These are phyloP conservation scores for Drosophila nigromelanica DNA, from an alignment of 1,140 invertebrate genomes.

Conservation along the genomic window DNA sequence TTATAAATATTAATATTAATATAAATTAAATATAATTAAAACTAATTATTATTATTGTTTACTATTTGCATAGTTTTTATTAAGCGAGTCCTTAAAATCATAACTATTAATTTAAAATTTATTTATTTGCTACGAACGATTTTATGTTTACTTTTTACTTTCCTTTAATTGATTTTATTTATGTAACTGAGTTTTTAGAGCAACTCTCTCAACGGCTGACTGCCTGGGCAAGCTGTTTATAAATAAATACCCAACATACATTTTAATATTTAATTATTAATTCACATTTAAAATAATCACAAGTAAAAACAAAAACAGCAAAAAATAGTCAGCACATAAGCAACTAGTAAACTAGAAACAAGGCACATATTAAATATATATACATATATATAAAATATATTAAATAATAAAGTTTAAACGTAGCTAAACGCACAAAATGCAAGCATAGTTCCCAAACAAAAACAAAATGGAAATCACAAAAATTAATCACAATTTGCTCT, in stretches of 20 bases:
- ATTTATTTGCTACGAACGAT: constrained; percentile 31
- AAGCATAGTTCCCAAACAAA: constrained; percentile 29
- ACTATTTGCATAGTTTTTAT: constrained; percentile 32
- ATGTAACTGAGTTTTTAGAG: neutral
- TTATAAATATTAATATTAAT: constrained; percentile 22
- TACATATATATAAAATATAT: constrained; percentile 5
- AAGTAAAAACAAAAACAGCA: constrained; percentile 27
- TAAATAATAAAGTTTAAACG: constrained; percentile 17
- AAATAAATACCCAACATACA: constrained; percentile 1
- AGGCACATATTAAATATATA: constrained; percentile 38
- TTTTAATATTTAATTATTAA: neutral
- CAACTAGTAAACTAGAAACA: constrained; percentile 27
- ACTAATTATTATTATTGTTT: constrained; percentile 20
- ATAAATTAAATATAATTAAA: constrained; percentile 35
- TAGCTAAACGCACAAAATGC: constrained; percentile 63
- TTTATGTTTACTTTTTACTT: constrained; percentile 15
- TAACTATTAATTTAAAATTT: constrained; percentile 35
- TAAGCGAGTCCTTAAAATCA: constrained; percentile 43
- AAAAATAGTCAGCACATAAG: constrained; percentile 40
- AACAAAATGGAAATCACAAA: constrained; percentile 8
- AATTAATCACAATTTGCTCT: constrained; percentile 23
- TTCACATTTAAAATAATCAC: constrained; percentile 12
- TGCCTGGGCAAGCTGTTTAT: constrained; percentile 12
- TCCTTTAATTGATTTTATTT: constrained; percentile 23
- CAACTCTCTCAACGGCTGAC: neutral